Evolutionary conservation across 2,113 vertebrate genomes (phyloP).

Genomic region (Corythaixoides concolor): DNA sequence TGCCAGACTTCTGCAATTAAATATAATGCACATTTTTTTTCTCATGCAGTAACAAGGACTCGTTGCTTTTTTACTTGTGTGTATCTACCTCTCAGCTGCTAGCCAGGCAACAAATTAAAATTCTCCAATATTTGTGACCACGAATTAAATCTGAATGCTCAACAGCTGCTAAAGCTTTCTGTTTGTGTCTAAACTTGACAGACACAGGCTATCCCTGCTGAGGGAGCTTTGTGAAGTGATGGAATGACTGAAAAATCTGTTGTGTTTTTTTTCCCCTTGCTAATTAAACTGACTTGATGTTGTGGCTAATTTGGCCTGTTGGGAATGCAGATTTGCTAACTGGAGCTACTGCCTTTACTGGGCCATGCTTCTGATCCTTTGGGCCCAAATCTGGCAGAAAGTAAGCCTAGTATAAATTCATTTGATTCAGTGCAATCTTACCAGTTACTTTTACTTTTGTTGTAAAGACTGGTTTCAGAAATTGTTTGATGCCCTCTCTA

Average conservation of each 20-base stretch:
- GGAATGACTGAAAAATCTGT: background rate
- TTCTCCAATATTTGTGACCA: background rate
- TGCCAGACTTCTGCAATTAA: conserved; percentile 43
- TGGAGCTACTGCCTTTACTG: background rate
- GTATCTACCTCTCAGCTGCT: background rate
- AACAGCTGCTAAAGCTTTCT: background rate
- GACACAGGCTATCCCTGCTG: background rate
- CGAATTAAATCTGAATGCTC: background rate
- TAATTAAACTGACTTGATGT: background rate
- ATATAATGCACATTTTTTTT: background rate
- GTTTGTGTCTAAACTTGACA: background rate
- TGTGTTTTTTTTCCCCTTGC: background rate
- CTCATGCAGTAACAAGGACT: background rate
- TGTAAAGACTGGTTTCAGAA: background rate
- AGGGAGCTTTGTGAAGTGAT: background rate
- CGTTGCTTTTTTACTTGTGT: background rate
- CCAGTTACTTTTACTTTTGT: background rate
- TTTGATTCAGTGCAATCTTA: background rate
- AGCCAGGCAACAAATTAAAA: background rate
- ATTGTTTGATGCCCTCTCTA: background rate
- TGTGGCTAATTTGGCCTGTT: background rate
- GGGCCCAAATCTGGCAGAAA: background rate
- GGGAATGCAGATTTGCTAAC: background rate
- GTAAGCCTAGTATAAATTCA: background rate
- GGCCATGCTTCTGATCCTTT: background rate